These are phyloP conservation scores for Stramonita haemastoma DNA, from an alignment of 2,888 invertebrate genomes.

Conservation along the genomic window DNA sequence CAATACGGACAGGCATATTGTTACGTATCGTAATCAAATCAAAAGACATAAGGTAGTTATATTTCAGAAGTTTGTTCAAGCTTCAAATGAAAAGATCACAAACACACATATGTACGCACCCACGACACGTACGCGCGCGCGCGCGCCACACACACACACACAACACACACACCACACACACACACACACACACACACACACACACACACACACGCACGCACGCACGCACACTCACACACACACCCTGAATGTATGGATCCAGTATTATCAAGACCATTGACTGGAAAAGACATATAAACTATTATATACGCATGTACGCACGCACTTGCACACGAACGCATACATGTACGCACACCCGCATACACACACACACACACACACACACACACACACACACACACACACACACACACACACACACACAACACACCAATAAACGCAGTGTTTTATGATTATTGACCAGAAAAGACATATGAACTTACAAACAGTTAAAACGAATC, in stretches of 20 bases:
- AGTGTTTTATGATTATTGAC: too few relatives aligned
- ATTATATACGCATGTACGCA: neutral
- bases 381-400: neutral
- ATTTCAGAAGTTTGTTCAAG: too few relatives aligned
- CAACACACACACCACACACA: conserved; percentile 17
- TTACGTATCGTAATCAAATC: too few relatives aligned
- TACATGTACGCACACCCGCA: neutral
- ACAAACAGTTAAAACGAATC: too few relatives aligned
- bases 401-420: neutral
- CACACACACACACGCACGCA: conserved; percentile 9
- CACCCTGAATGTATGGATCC: too few relatives aligned
- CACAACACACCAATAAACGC: too few relatives aligned
- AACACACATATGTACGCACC: neutral
- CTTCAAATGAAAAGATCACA: neutral
- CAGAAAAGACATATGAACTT: too few relatives aligned
- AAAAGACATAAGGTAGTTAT: too few relatives aligned
- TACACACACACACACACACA: neutral
- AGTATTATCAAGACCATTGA: too few relatives aligned
- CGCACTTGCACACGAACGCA: neutral
- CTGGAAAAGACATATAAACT: too few relatives aligned
- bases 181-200: conserved; percentile 17
- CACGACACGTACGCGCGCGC: too few relatives aligned
- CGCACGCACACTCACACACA: neutral
- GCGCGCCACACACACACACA: neutral
- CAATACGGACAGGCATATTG: too few relatives aligned